Percentiles rank a stretch among this genome's conserved stretches.
These are phyloP conservation scores for Anomalospiza imberbis DNA, from an alignment of 2,797 vertebrate species.

Conservation along the genomic window DNA sequence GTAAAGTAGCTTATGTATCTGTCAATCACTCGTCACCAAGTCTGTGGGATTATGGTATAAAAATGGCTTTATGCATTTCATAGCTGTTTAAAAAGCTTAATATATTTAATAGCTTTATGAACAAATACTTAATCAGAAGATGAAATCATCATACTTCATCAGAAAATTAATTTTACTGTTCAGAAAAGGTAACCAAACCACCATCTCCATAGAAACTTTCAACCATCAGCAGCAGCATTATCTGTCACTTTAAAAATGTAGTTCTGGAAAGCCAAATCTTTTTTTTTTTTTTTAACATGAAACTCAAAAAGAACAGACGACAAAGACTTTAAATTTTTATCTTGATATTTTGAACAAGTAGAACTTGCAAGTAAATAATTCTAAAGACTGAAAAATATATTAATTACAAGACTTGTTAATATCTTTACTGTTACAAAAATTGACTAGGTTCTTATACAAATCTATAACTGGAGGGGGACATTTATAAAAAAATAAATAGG, in stretches of 20 bases:
- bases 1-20: background rate
- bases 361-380: constrained; percentile 64
- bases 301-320: background rate
- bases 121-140: background rate
- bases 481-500: constrained; percentile 76
- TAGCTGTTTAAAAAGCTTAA: background rate
- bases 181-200: background rate
- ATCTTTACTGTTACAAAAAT: constrained; percentile 67
- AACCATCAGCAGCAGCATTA: background rate
- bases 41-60: background rate
- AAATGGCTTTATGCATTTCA: background rate
- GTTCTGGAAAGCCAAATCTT: background rate
- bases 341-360: constrained; percentile 43
- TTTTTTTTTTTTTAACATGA: rapidly evolving
- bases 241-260: background rate
- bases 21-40: background rate
- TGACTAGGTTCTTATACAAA: constrained; percentile 60
- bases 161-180: background rate
- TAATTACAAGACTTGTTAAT: constrained; percentile 62
- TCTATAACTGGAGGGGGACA: constrained; percentile 60
- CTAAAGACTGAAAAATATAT: constrained; percentile 62
- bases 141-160: background rate
- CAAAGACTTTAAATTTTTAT: constrained; percentile 52
- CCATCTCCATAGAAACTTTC: background rate
- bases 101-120: background rate